Percentiles rank a stretch among this genome's conserved stretches.
phyloP scores from a whole-genome alignment of 2,113 vertebrate species.

The Nansenia antarctica region DNA sequence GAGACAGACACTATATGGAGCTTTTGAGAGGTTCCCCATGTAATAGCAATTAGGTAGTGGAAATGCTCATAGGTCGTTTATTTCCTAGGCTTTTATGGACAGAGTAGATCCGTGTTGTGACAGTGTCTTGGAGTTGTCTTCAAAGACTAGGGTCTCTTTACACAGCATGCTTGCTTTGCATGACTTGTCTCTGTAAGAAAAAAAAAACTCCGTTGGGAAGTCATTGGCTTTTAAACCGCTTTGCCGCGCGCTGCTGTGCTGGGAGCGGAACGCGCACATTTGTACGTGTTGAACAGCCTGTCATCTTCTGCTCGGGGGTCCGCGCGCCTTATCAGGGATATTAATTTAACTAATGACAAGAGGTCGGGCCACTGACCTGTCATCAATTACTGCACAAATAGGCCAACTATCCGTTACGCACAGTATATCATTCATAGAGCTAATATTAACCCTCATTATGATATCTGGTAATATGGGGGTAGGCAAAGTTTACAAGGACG shows the following conservation, averaged over 20 bases:
- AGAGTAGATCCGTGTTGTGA: no score
- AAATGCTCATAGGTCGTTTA: no score
- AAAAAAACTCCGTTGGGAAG: neutral
- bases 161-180: no score
- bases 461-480: no score
- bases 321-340: constrained; percentile 16
- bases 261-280: neutral
- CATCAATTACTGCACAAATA: constrained; percentile 15
- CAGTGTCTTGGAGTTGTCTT: no score
- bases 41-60: no score
- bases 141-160: no score
- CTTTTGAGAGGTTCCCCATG: no score
- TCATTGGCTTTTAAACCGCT: constrained; percentile 19
- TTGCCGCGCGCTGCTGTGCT: neutral
- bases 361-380: constrained; percentile 9
- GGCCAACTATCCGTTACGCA: no score
- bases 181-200: no score
- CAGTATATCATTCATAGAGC: neutral
- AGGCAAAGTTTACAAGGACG: neutral
- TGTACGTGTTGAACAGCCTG: constrained; percentile 3
- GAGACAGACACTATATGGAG: no score
- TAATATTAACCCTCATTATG: neutral
- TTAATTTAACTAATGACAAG: constrained; percentile 34
- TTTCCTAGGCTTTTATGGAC: no score
- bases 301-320: constrained; percentile 8